A percentile compares a stretch with the other conserved stretches of the same genome.
These are phyloP conservation scores for Lathamus discolor DNA, from an alignment of 2,113 vertebrate genomes.

Conservation along the genomic window DNA sequence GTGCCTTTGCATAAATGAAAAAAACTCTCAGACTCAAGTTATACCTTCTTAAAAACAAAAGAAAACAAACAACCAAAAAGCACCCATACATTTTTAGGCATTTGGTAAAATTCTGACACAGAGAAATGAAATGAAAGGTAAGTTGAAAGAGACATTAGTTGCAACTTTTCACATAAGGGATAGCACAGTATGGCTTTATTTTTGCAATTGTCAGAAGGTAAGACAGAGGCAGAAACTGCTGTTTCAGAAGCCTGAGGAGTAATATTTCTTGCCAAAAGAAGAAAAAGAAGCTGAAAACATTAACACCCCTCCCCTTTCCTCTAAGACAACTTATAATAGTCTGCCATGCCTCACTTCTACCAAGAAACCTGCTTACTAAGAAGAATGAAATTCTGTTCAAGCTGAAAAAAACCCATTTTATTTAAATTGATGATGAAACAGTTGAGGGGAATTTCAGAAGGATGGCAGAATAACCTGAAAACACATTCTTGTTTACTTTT, in stretches of 20 bases:
- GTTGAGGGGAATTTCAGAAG: background rate
- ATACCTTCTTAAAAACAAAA: background rate
- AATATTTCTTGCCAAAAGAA: background rate
- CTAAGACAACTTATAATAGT: background rate
- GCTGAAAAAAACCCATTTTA: background rate
- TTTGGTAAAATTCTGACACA: background rate
- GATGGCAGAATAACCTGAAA: background rate
- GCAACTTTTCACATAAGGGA: background rate
- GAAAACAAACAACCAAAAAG: background rate
- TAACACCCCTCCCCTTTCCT: background rate
- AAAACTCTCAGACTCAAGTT: background rate
- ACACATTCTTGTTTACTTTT: background rate
- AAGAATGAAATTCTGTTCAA: background rate
- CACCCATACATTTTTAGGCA: background rate
- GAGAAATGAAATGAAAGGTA: background rate
- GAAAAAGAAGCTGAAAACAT: background rate
- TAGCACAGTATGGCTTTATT: background rate
- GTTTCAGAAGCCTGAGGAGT: background rate
- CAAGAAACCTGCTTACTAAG: background rate
- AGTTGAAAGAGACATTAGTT: background rate
- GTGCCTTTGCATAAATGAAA: background rate
- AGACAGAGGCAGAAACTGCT: background rate
- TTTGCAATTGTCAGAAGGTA: background rate
- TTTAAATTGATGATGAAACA: background rate
- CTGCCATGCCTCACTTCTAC: background rate